Base-by-base conservation (phyloP, 2,113 vertebrate species). In the Hemiprocne comata region DNA sequence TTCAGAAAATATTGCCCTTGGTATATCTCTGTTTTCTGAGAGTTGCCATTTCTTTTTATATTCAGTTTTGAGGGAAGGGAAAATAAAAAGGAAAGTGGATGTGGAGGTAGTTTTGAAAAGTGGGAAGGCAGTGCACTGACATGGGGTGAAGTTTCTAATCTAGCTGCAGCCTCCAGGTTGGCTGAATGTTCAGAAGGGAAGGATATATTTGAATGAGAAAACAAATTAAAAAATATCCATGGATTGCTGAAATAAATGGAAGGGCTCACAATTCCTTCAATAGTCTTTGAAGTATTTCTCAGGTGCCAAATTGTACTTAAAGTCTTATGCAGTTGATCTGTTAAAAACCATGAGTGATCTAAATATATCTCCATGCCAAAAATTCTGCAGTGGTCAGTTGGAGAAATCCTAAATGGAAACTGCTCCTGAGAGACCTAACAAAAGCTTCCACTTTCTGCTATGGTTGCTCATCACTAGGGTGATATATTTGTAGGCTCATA, bases 281-380 rank as follows among this genome's bases (percentile, higher is more conserved):
- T 9, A 75, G 33, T 14, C 57, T 90, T 90, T 83, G 51, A 82
- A 79, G 11, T 26, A 66, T 48, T 89, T 83, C 17, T 77, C 29
- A 21, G 60, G 11, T 48, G 31, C 4, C 48, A 74, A 48, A 89
- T 9, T 77, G 2, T 72, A 40, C 20, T 88, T 84, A 48, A 90
- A 84, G 7, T 11, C 6, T 81, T 50, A 71, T 0, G 0, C 10
- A 55, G 29, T 11, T n/a, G 3, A 29, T 83, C 25, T 62, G 14
- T 54, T 69, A 75, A 90, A 90, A 77, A 57, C 21, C 11, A 31
- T 13, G 28, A 64, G 24, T 83, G 13, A 61, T 61, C 26, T 72
- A 85, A 87, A 51, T 40, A 51, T 40, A 77, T n/a, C 15, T 62
- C 33, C 33, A 48, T 31, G 51, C 64, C 34, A 72, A 67, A 92